A percentile compares a stretch with the other conserved stretches of the same genome.
Conservation (phyloP, 2,797 vertebrate genomes). For the Myotis planiceps region DNA sequence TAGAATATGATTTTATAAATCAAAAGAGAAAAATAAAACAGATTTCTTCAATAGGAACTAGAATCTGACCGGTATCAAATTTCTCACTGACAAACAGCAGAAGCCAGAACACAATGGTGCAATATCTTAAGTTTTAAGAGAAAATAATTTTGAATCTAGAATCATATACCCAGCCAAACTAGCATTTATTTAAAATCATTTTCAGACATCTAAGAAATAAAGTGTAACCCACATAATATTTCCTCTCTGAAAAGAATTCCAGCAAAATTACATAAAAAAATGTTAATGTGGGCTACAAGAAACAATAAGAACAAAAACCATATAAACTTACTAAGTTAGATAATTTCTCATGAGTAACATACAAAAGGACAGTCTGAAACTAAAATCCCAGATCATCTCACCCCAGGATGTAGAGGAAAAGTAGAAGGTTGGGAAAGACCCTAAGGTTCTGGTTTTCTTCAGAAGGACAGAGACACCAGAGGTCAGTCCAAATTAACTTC, state of each 20-base stretch:
- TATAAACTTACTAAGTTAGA: constrained; percentile 16
- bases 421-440: background rate
- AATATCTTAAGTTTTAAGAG: background rate
- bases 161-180: background rate
- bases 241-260: constrained; percentile 14
- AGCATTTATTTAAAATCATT: constrained; percentile 23
- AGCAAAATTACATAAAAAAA: background rate
- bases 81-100: constrained; percentile 36
- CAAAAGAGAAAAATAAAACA: constrained; percentile 43
- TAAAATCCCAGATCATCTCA: constrained; percentile 10
- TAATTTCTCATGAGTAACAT: background rate
- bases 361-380: background rate
- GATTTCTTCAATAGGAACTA: constrained; percentile 1
- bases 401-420: background rate
- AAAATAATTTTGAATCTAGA: constrained; percentile 59
- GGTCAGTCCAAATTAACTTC: background rate
- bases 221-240: background rate
- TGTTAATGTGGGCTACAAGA: background rate
- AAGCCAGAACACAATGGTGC: background rate
- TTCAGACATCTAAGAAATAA: background rate
- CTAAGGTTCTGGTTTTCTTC: background rate
- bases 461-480: background rate
- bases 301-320: background rate
- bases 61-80: constrained; percentile 18
- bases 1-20: constrained; percentile 41